phyloP scores from a whole-genome alignment of 1,140 invertebrate genomes.

The Bombus pyrosoma region DNA sequence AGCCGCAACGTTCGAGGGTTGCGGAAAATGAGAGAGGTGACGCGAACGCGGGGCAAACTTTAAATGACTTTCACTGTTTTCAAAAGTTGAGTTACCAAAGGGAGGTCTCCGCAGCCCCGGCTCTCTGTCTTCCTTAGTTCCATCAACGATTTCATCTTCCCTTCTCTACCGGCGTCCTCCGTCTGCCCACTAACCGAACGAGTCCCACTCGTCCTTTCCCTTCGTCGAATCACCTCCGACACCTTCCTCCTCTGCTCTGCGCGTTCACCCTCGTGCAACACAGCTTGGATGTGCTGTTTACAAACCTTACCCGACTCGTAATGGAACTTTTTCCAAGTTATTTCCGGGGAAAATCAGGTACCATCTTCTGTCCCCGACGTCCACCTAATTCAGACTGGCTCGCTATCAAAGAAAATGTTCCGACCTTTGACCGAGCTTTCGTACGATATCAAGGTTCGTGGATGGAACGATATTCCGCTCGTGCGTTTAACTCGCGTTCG shows the following conservation, averaged over 20 bases:
- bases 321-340: conserved; percentile 72
- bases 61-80: conserved; percentile 81
- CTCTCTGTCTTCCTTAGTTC: conserved; percentile 26
- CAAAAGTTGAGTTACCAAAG: conserved; percentile 76
- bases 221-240: conserved; percentile 64
- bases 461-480: background rate
- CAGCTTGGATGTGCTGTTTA: conserved; percentile 69
- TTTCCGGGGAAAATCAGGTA: conserved; percentile 49
- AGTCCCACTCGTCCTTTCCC: conserved; percentile 58
- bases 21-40: conserved; percentile 71
- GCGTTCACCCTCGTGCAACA: conserved; percentile 16
- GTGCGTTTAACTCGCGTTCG: no score
- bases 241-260: conserved; percentile 40
- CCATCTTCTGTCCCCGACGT: conserved; percentile 4
- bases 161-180: background rate
- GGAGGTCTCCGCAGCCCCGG: conserved; percentile 58
- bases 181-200: conserved; percentile 22
- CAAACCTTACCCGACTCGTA: conserved; percentile 70
- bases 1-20: conserved; percentile 56
- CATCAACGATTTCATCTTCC: background rate
- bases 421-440: background rate
- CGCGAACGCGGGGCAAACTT: conserved; percentile 72
- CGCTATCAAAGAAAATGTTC: conserved; percentile 11
- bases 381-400: background rate
- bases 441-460: background rate